Conservation (phyloP, 2,797 vertebrate species). For the Podarcis siculus region DNA sequence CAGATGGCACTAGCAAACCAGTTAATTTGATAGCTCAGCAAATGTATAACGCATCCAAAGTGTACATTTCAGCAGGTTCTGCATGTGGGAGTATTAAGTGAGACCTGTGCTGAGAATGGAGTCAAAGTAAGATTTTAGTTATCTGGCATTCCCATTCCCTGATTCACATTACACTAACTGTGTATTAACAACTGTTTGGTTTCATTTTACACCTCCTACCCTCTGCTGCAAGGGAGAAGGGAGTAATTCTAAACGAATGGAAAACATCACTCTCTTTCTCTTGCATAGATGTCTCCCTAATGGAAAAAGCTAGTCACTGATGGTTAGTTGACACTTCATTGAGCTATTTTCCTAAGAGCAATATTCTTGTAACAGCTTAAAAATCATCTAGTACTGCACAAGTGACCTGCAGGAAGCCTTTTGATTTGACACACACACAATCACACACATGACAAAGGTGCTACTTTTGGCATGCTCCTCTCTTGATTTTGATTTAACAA, state of each 20-base stretch:
- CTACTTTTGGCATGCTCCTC: slow-evolving; percentile 51
- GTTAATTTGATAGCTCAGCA: slow-evolving; percentile 54
- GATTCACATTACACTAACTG: slow-evolving; percentile 56
- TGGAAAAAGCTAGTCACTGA: slow-evolving; percentile 39
- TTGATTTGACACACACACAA: slow-evolving; percentile 43
- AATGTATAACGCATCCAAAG: slow-evolving; percentile 47
- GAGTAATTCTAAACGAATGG: slow-evolving; percentile 44
- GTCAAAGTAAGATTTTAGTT: slow-evolving; percentile 52
- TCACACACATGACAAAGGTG: not conserved
- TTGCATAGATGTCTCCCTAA: slow-evolving; percentile 55
- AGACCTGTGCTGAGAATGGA: slow-evolving; percentile 34
- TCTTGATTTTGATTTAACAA: slow-evolving; percentile 65
- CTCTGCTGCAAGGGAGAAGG: slow-evolving; percentile 42
- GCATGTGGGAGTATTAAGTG: slow-evolving; percentile 54
- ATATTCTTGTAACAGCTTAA: slow-evolving; percentile 54
- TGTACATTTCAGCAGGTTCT: slow-evolving; percentile 51
- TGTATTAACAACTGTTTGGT: slow-evolving; percentile 64
- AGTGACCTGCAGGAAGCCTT: slow-evolving; percentile 50
- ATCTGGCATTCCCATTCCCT: slow-evolving; percentile 56
- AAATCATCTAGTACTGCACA: slow-evolving; percentile 49
- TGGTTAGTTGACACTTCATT: not conserved
- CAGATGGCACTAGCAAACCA: slow-evolving; percentile 37
- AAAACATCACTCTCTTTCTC: slow-evolving; percentile 48
- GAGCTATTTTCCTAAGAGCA: slow-evolving; percentile 37
- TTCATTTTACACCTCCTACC: slow-evolving; percentile 51